Conservation (phyloP, 1,140 invertebrate species). For the Coenobita brevimanus region DNA sequence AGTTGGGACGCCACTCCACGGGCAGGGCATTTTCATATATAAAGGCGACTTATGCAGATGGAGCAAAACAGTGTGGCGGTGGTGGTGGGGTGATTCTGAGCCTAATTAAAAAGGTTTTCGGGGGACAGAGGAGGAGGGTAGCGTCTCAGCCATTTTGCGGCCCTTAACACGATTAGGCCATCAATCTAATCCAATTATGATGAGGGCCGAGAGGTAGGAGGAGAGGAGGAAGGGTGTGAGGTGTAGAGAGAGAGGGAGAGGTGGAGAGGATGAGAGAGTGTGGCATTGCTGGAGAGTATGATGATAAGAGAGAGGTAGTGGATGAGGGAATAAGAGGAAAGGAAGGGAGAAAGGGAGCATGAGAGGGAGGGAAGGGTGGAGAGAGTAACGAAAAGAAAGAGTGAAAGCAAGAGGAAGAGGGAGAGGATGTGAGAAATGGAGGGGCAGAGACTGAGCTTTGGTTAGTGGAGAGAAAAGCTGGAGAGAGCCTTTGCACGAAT, state of each 20-base stretch:
- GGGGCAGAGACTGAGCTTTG: too few species aligned
- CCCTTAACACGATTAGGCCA: slow-evolving; percentile 48
- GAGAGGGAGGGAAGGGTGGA: too few species aligned
- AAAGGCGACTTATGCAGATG: slow-evolving; percentile 28
- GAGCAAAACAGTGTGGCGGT: not conserved
- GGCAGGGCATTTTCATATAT: slow-evolving; percentile 4
- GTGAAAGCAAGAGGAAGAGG: too few species aligned
- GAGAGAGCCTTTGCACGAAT: too few species aligned
- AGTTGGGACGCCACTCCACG: too few species aligned
- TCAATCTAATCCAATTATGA: slow-evolving; percentile 54
- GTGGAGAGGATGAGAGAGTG: not conserved
- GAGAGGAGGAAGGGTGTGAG: not conserved
- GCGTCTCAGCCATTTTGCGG: slow-evolving; percentile 32
- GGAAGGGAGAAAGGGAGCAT: too few species aligned
- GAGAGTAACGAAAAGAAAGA: too few species aligned
- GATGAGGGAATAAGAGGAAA: too few species aligned
- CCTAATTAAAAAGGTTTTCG: slow-evolving; percentile 16
- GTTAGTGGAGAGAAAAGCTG: too few species aligned
- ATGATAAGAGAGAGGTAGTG: not conserved
- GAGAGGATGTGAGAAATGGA: too few species aligned
- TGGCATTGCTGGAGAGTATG: not conserved
- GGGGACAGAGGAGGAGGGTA: not conserved
- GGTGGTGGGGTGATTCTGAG: not conserved
- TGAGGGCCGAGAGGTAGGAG: not conserved
- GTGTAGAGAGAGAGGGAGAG: not conserved